Conservation (phyloP, 2,113 vertebrate species). For the Plectropomus leopardus region DNA sequence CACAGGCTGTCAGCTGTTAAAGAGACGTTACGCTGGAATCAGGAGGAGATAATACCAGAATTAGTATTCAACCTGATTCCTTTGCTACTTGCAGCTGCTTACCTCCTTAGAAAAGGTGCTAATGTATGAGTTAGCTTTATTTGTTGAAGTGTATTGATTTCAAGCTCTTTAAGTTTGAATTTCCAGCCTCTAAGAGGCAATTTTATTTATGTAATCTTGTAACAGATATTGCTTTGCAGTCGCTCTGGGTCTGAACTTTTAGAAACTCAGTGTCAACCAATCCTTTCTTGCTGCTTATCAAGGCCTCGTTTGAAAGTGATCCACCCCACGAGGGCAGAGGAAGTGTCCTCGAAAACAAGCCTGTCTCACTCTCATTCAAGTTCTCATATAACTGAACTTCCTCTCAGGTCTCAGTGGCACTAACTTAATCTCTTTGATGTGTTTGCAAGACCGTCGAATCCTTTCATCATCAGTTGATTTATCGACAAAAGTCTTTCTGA, state of each 20-base stretch:
- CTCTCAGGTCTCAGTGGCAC: conserved; percentile 19
- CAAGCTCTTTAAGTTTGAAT: conserved; percentile 2
- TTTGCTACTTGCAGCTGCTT: conserved; percentile 21
- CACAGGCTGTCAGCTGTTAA: conserved; percentile 57
- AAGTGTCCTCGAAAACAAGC: conserved; percentile 48
- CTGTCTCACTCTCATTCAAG: conserved; percentile 22
- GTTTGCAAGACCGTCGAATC: neutral
- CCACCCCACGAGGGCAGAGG: conserved; percentile 37
- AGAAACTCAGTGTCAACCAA: conserved; percentile 35
- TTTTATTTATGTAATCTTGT: conserved; percentile 38
- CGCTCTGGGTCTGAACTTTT: conserved; percentile 42
- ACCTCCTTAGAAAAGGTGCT: conserved; percentile 25
- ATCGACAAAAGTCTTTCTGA: neutral
- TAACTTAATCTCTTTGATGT: conserved; percentile 37
- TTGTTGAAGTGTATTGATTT: conserved; percentile 36
- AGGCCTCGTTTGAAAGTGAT: conserved; percentile 59
- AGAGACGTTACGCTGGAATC: conserved; percentile 41
- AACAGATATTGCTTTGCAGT: conserved; percentile 35
- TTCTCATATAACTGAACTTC: conserved; percentile 48
- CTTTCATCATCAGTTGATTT: conserved; percentile 12
- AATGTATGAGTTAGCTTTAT: conserved; percentile 25
- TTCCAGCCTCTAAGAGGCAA: conserved; percentile 25
- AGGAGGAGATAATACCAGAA: conserved; percentile 49
- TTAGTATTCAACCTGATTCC: conserved; percentile 62
- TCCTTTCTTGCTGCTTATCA: conserved; percentile 27